Percentiles rank a stretch among this genome's conserved stretches.
These are phyloP conservation scores for Etia nguti DNA, from an alignment of 2,113 vertebrate species.

Conservation along the genomic window DNA sequence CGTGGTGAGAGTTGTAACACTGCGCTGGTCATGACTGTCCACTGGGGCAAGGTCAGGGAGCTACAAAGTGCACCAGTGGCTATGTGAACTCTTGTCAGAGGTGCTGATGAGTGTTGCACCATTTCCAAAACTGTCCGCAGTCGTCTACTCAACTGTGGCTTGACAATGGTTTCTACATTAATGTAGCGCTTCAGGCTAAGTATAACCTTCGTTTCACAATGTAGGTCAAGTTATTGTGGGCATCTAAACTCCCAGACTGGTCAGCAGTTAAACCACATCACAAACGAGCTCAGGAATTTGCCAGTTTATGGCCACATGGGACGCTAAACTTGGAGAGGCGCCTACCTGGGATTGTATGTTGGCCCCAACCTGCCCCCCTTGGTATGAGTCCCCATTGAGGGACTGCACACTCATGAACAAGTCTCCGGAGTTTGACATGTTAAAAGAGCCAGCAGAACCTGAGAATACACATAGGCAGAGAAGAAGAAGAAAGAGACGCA, in stretches of 20 bases:
- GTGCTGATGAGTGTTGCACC: conserved; percentile 66
- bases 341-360: conserved; percentile 99
- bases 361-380: conserved; percentile 99
- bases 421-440: conserved; percentile 99
- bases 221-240: conserved; percentile 42
- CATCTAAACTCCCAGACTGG: not conserved
- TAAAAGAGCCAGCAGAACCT: conserved; percentile 99
- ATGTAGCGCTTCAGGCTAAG: conserved; percentile 41
- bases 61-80: conserved; percentile 53
- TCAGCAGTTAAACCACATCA: conserved; percentile 1
- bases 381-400: conserved; percentile 99
- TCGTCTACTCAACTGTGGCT: conserved; percentile 57
- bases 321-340: conserved; percentile 56
- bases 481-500: conserved; percentile 13
- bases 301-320: not conserved
- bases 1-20: conserved; percentile 52
- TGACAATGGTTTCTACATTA: conserved; percentile 61
- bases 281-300: not conserved
- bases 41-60: conserved; percentile 66
- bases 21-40: conserved; percentile 46
- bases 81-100: conserved; percentile 60
- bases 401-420: conserved; percentile 99
- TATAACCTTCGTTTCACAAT: conserved; percentile 44
- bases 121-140: conserved; percentile 71
- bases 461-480: conserved; percentile 76